A percentile compares a stretch with the other conserved stretches of the same genome.
Conservation (phyloP, 2,797 vertebrate species). For the Lacerta agilis region DNA sequence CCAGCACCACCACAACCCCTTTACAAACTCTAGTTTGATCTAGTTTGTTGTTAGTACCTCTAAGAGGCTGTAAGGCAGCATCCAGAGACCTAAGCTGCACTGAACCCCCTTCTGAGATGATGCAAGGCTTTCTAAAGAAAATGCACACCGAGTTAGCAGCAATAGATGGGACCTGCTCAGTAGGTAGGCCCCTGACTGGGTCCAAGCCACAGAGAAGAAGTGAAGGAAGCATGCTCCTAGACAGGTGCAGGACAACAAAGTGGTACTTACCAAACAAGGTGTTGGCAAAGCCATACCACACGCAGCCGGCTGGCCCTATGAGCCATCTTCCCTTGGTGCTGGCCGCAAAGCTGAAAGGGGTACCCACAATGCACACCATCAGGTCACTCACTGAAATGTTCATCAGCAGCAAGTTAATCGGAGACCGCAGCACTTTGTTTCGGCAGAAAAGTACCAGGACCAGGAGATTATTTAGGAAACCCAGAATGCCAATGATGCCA, state of each 20-base stretch:
- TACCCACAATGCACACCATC: slow-evolving; percentile 85
- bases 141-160: not conserved
- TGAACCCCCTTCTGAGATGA: too few species aligned
- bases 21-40: not conserved
- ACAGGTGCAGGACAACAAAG: not conserved
- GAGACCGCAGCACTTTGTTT: slow-evolving; percentile 83
- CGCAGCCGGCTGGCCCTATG: slow-evolving; percentile 81
- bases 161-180: not conserved
- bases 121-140: not conserved
- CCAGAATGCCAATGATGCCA: slow-evolving; percentile 80
- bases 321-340: slow-evolving; percentile 86
- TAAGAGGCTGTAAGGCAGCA: not conserved
- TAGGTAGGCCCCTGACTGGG: not conserved
- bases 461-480: slow-evolving; percentile 82
- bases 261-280: slow-evolving; percentile 83
- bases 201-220: not conserved
- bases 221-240: not conserved
- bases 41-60: not conserved
- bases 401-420: slow-evolving; percentile 85
- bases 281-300: slow-evolving; percentile 87
- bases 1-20: not conserved
- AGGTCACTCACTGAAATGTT: slow-evolving; percentile 87
- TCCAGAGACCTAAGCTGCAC: not conserved
- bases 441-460: slow-evolving; percentile 84
- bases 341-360: slow-evolving; percentile 87